Evolutionary conservation across 2,888 invertebrate species (phyloP).

Genomic region (Chromoteleia sp.): DNA sequence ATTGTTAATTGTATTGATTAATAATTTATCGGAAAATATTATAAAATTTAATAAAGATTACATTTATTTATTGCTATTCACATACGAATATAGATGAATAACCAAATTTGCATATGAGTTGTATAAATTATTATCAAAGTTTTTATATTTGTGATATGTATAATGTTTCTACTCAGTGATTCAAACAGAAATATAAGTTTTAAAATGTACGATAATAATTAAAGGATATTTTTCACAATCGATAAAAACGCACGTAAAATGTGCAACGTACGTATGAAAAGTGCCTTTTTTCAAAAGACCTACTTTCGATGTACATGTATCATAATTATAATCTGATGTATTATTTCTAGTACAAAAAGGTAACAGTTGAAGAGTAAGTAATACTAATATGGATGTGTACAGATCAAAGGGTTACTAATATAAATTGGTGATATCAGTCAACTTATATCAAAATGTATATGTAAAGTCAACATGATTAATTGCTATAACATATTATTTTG

Average conservation of each 20-base stretch:
- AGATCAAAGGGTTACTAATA: too few species aligned
- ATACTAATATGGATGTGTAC: background rate
- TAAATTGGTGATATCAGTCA: too few species aligned
- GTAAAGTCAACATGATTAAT: too few species aligned
- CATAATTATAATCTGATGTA: slow-evolving; percentile 33
- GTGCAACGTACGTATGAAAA: slow-evolving; percentile 4
- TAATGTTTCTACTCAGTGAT: background rate
- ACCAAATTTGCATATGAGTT: background rate
- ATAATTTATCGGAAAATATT: too few species aligned
- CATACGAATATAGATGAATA: too few species aligned
- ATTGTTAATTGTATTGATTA: too few species aligned
- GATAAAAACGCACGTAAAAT: slow-evolving; percentile 28
- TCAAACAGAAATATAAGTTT: background rate
- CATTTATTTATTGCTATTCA: too few species aligned
- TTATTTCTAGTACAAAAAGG: slow-evolving; percentile 30
- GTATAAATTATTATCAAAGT: background rate
- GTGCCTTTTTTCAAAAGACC: slow-evolving; percentile 41
- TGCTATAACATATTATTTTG: too few species aligned
- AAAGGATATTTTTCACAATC: slow-evolving; percentile 40
- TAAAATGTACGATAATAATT: slow-evolving; percentile 24
- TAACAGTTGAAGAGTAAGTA: background rate
- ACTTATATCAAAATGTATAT: too few species aligned
- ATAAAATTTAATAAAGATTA: too few species aligned
- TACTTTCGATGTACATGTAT: slow-evolving; percentile 34
- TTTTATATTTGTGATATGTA: background rate